These are phyloP conservation scores for Rattus rattus DNA, from an alignment of 2,113 vertebrate genomes.

Conservation along the genomic window DNA sequence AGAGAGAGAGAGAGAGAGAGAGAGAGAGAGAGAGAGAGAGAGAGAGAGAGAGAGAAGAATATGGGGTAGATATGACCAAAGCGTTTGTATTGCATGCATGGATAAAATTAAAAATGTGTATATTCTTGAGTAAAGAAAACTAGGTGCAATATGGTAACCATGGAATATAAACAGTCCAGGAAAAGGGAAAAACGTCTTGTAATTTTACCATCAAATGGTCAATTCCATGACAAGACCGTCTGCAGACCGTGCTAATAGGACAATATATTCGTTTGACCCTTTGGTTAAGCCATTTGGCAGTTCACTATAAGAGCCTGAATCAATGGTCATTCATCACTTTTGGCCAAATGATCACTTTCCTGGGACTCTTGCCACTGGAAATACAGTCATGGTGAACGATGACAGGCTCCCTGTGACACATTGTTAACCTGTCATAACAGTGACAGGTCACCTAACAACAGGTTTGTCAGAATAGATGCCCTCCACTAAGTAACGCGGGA, in stretches of 20 bases:
- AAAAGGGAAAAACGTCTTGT: not conserved
- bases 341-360: constrained; percentile 8
- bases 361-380: constrained; percentile 34
- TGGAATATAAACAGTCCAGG: not conserved
- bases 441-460: not conserved
- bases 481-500: not conserved
- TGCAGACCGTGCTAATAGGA: not conserved
- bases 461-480: not conserved
- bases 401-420: not conserved
- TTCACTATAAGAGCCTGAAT: not conserved
- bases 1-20: not conserved
- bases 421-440: not conserved
- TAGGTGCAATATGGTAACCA: not conserved
- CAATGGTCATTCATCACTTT: not conserved
- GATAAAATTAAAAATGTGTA: not conserved
- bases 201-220: constrained; percentile 17
- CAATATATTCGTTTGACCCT: constrained; percentile 2
- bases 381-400: not conserved
- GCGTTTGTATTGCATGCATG: not conserved
- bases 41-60: not conserved
- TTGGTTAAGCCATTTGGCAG: constrained; percentile 9
- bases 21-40: too few relatives aligned
- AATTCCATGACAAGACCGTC: not conserved
- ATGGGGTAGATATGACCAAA: not conserved
- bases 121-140: not conserved